Conservation (phyloP, 2,113 vertebrate species). For the Vulpes lagopus region DNA sequence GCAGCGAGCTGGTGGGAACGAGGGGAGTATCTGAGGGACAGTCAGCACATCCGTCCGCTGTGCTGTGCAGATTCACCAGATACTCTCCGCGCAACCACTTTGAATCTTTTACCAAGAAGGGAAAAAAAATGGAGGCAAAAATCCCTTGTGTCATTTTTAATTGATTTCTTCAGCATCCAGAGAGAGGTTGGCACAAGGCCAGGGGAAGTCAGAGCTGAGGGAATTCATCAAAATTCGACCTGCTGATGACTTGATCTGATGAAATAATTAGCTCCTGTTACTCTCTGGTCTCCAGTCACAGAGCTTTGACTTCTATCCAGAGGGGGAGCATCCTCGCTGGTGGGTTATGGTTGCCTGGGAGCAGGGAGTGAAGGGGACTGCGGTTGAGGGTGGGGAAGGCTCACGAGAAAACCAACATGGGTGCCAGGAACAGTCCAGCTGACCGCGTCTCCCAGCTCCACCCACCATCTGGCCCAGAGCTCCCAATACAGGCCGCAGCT, state of each 20-base stretch:
- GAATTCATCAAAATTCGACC: slow-evolving; percentile 82
- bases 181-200: slow-evolving; percentile 75
- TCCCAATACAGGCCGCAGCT: not conserved
- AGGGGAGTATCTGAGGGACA: not conserved
- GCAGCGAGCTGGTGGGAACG: slow-evolving; percentile 48
- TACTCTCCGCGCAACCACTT: slow-evolving; percentile 30
- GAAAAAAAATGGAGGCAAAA: slow-evolving; percentile 55
- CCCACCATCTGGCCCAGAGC: not conserved
- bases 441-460: accelerated
- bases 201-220: slow-evolving; percentile 68
- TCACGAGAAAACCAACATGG: not conserved
- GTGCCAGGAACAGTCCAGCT: not conserved
- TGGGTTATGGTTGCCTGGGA: not conserved
- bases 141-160: slow-evolving; percentile 80
- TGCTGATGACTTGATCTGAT: slow-evolving; percentile 78
- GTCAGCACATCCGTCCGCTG: not conserved
- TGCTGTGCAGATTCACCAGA: not conserved
- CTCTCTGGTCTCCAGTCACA: slow-evolving; percentile 9
- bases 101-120: slow-evolving; percentile 65
- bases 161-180: slow-evolving; percentile 82
- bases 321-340: slow-evolving; percentile 7
- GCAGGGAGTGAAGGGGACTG: not conserved
- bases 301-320: slow-evolving; percentile 64
- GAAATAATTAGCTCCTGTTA: slow-evolving; percentile 83
- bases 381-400: not conserved